Base-by-base conservation (phyloP, 2,113 vertebrate genomes). In the Archilochus colubris region DNA sequence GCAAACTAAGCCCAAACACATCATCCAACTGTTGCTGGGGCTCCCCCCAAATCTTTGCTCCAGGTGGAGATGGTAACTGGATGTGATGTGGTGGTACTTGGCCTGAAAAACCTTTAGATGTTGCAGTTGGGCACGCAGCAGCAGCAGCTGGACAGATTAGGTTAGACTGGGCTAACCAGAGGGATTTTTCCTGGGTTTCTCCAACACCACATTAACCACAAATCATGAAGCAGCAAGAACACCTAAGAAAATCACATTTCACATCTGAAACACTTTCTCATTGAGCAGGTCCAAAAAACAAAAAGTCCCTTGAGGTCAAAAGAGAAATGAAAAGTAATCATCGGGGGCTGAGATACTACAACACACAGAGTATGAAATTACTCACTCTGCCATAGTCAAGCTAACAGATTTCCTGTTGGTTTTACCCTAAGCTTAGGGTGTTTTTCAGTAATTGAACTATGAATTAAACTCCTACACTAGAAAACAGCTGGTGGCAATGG, bases 101-200 rank as follows among this genome's bases (percentile, higher is more conserved):
- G 69, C 31, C 62, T 82, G 50, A 44, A 91, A 80, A 73, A 54
- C 28, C 57, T 79, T 79, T 18, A 59, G 13, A 38, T 79, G 62
- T 73, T 89, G 75, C 79, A 89, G 55, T 53, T 50, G 2, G 2
- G 30, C 62, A 50, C 66, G 59, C 28, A 17, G 51, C 17, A 31
- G 33, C 38, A 88, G 67, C 91, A 94, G 74, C 74, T 94, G 94
- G 63, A 43, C 40, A 78, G 40, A 51, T 89, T 61, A 88, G n/a
- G 50, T 94, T 82, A 62, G 64, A n/a, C 27, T 38, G 28, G 33
- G 61, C 31, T 85, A 93, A 91, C 70, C 73, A 78, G 73, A 88
- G 69, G 85, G 44, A 59, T 77, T 89, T 91, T 91, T 80, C 22
- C 53, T 72, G 93, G 61, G 55, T 92, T 97, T 94, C 91, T 94